These are phyloP conservation scores for Mystacornis crossleyi DNA, from an alignment of 2,113 vertebrate genomes.

Conservation along the genomic window DNA sequence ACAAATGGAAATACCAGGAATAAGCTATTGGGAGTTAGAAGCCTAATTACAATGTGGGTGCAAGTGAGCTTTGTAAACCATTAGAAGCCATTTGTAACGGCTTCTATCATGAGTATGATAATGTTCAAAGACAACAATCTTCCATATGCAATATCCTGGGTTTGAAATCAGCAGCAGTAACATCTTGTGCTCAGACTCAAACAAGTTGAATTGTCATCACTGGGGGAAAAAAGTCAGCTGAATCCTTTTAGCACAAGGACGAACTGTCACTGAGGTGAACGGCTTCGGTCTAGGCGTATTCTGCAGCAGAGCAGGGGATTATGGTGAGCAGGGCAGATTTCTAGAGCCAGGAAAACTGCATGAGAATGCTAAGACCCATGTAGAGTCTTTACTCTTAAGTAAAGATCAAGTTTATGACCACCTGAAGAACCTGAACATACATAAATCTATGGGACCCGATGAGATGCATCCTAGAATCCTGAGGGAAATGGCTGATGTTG, in stretches of 20 bases:
- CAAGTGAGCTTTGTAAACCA: not conserved
- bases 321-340: rapidly evolving
- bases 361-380: not conserved
- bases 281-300: rapidly evolving
- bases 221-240: not conserved
- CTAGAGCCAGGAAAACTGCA: not conserved
- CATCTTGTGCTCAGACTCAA: not conserved
- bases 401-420: not conserved
- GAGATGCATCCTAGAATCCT: not conserved
- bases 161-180: not conserved
- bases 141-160: not conserved
- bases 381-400: not conserved
- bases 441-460: not conserved
- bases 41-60: not conserved
- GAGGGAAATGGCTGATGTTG: not conserved
- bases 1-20: not conserved
- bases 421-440: not conserved
- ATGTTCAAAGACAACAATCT: not conserved
- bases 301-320: rapidly evolving
- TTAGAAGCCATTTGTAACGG: not conserved
- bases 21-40: not conserved
- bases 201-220: not conserved
- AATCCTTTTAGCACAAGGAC: not conserved
- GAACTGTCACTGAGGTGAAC: not conserved
- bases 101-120: not conserved